Conservation (phyloP, 2,888 invertebrate genomes). For the Melieria omissa region DNA sequence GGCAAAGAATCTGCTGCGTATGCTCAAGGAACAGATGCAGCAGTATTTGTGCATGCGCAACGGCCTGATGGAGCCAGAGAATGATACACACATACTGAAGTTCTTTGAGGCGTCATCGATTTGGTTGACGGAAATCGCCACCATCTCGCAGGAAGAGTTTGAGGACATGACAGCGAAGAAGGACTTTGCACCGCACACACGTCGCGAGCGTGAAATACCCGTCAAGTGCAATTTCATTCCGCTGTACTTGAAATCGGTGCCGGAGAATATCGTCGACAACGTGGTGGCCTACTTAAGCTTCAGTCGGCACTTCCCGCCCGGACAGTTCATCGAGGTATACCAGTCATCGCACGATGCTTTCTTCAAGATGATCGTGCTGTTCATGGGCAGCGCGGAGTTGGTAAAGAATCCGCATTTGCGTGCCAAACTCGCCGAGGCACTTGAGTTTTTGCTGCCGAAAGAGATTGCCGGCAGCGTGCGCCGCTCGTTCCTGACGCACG, state of each 20-base stretch:
- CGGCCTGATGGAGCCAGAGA: conserved; percentile 80
- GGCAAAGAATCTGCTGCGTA: conserved; percentile 72
- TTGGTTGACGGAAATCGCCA: conserved; percentile 87
- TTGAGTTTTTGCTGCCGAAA: conserved; percentile 86
- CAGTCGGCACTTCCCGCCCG: conserved; percentile 74
- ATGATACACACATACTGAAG: conserved; percentile 76
- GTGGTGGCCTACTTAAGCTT: conserved; percentile 84
- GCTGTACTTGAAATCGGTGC: conserved; percentile 81
- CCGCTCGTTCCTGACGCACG: conserved; percentile 73
- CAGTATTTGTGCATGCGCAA: conserved; percentile 77
- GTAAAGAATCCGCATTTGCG: conserved; percentile 93
- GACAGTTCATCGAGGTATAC: conserved; percentile 75
- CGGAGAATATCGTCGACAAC: conserved; percentile 91
- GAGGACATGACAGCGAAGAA: conserved; percentile 55
- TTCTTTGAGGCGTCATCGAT: conserved; percentile 84
- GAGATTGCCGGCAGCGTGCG: conserved; percentile 64
- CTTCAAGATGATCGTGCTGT: conserved; percentile 82
- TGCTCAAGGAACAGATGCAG: conserved; percentile 76
- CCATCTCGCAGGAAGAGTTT: conserved; percentile 67
- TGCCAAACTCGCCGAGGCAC: conserved; percentile 88
- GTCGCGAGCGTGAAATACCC: conserved; percentile 58
- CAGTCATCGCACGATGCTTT: conserved; percentile 70
- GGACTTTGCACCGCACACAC: conserved; percentile 73
- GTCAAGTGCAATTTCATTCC: conserved; percentile 76
- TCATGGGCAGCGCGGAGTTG: conserved; percentile 86